These are phyloP conservation scores for Sus cebifrons DNA, from an alignment of 2,797 vertebrate genomes.

Conservation along the genomic window DNA sequence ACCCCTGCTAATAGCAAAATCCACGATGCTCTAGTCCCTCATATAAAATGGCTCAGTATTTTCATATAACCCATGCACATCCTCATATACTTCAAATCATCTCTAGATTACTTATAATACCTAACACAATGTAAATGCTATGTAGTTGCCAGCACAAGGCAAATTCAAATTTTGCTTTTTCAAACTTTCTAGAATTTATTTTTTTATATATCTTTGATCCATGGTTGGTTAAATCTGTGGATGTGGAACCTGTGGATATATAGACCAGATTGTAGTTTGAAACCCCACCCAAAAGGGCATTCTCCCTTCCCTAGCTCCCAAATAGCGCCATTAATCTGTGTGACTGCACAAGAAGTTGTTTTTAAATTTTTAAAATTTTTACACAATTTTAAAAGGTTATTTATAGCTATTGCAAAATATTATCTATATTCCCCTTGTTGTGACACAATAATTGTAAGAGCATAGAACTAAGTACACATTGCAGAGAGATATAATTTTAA, in stretches of 20 bases:
- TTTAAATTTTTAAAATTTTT: background rate
- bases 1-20: background rate
- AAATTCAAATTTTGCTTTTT: background rate
- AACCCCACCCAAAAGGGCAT: background rate
- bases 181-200: background rate
- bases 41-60: background rate
- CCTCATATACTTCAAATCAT: background rate
- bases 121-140: background rate
- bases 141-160: background rate
- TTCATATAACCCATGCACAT: background rate
- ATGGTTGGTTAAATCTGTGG: background rate
- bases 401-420: background rate
- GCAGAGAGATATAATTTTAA: conserved; percentile 20
- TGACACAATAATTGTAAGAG: background rate
- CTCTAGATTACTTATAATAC: background rate
- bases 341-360: conserved; percentile 51
- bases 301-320: background rate
- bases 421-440: background rate
- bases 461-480: conserved; percentile 50
- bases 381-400: background rate
- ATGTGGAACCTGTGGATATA: background rate
- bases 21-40: background rate
- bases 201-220: background rate
- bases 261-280: conserved; percentile 19
- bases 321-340: background rate